Evolutionary conservation across 2,797 vertebrate genomes (phyloP).

Genomic region (Cossypha niveicapilla): DNA sequence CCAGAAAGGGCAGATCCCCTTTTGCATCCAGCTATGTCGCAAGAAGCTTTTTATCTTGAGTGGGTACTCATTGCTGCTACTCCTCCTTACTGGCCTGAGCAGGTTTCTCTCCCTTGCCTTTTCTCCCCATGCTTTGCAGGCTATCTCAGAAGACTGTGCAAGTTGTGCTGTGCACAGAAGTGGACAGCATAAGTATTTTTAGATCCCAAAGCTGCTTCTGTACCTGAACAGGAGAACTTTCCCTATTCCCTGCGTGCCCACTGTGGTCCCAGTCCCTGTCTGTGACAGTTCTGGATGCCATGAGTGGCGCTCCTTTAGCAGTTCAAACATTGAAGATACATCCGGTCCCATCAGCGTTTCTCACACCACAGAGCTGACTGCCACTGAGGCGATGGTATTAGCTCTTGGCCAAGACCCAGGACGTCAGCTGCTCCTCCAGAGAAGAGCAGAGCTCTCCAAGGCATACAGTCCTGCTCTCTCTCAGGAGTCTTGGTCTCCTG

Average conservation of each 20-base stretch:
- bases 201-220: neutral
- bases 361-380: neutral
- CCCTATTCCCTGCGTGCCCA: rapidly evolving
- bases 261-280: neutral
- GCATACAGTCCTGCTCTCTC: neutral
- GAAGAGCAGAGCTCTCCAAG: neutral
- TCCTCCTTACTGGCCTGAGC: neutral
- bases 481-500: neutral
- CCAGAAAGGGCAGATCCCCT: neutral
- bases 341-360: neutral
- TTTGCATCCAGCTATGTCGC: neutral
- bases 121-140: neutral
- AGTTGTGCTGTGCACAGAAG: neutral
- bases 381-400: neutral
- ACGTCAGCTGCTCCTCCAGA: neutral
- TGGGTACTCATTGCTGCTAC: neutral
- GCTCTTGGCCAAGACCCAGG: conserved; percentile 14
- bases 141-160: rapidly evolving
- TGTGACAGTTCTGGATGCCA: neutral
- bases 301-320: neutral
- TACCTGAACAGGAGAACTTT: neutral
- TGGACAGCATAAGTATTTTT: neutral
- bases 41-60: neutral
- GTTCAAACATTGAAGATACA: neutral
- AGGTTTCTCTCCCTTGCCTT: neutral